Evolutionary conservation across 2,113 vertebrate species (phyloP), one percentile per base, ranked within the genome.

Genomic region (Chaetorhynchus papuensis): DNA sequence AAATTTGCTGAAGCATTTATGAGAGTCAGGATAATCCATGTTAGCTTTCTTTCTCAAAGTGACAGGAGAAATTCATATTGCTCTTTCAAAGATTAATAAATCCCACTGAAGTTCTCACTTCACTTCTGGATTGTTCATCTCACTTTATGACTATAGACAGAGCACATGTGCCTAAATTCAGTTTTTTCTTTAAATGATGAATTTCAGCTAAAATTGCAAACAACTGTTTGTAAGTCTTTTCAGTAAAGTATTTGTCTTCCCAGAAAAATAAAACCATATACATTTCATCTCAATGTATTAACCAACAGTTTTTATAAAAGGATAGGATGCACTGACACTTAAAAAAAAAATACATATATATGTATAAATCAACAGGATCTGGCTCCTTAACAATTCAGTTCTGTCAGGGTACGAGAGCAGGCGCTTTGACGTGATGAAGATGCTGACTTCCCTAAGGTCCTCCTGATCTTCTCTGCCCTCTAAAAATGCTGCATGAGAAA

Each of bases 391-490:
- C 16, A 80, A 27, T 90, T 92, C 56, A 37, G 6, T 66, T 96
- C 68, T 92, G n/a, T 87, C 57, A 68, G 44, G n/a, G 19, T 83
- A n/a, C 7, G 64, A 74, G 31, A 77, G 50, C 28, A 74, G 64
- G 44, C 1, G 5, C 37, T 70, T 88, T 80, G 79, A 94, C 64
- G 50, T 6, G 2, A 47, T 75, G 76, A 93, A 92, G 76, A 70
- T 63, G 41, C 60, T 74, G 76, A 49, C 80, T 91, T 95, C 79
- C 83, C 83, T 94, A 84, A 94, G 68, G 88, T 90, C 68, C 60
- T 86, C 76, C 60, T 93, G 96, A 81, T 96, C 86, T 92, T 94
- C 79, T 89, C 60, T 95, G 95, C 61, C 83, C 91, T 96, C 94
- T 92, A 97, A 96, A 96, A 95, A 49, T 75, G 93, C 94, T 95